phyloP scores from a whole-genome alignment of 2,888 invertebrate species.

The Psylliodes chrysocephalus region DNA sequence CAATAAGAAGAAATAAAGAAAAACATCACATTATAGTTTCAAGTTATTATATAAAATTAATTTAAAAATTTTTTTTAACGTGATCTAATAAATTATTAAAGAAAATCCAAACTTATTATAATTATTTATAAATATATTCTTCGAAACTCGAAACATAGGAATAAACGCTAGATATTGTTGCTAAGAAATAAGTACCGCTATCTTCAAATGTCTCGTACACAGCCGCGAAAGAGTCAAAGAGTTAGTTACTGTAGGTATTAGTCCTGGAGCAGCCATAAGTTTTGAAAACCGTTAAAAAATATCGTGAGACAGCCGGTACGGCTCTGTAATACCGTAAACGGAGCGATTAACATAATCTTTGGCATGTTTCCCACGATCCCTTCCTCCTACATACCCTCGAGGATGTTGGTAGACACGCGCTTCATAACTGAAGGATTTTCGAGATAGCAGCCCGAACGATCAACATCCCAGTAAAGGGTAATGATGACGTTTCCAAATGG shows the following conservation, averaged over 20 bases:
- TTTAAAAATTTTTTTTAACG: too few relatives aligned
- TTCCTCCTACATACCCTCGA: constrained; percentile 61
- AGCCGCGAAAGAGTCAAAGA: background rate
- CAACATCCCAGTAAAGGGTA: constrained; percentile 27
- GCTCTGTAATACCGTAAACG: constrained; percentile 46
- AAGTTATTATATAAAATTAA: too few relatives aligned
- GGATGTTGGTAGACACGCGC: constrained; percentile 63
- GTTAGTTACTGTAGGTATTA: constrained; percentile 2
- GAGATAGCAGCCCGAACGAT: constrained; percentile 32
- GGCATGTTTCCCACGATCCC: constrained; percentile 55
- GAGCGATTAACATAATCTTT: constrained; percentile 54
- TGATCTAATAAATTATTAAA: too few relatives aligned
- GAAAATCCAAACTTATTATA: too few relatives aligned
- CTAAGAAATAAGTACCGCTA: too few relatives aligned
- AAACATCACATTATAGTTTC: too few relatives aligned
- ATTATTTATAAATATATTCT: too few relatives aligned
- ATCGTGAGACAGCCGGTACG: constrained; percentile 24
- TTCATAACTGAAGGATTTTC: constrained; percentile 41
- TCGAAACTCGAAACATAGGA: too few relatives aligned
- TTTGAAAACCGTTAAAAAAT: constrained; percentile 18
- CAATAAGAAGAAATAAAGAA: too few relatives aligned
- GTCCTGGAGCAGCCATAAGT: constrained; percentile 17
- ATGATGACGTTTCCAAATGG: constrained; percentile 33
- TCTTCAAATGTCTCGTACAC: too few relatives aligned
- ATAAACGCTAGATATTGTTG: too few relatives aligned